Conservation (phyloP, 2,113 vertebrate species). For the Ascaphus truei region DNA sequence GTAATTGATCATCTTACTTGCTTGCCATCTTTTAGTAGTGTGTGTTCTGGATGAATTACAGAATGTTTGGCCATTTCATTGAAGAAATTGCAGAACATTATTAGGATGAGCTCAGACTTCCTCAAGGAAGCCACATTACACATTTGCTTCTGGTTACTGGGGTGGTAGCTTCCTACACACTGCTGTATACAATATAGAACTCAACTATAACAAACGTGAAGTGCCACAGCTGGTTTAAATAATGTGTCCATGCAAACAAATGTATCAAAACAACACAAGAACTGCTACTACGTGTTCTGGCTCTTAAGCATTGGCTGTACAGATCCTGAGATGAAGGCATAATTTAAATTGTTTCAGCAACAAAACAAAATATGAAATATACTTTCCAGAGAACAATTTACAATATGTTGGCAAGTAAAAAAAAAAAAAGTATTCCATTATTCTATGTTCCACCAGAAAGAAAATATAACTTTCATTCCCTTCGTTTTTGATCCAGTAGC, state of each 20-base stretch:
- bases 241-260: not conserved
- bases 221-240: too few species aligned
- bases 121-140: too few species aligned
- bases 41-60: too few species aligned
- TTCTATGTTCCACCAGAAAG: slow-evolving; percentile 4
- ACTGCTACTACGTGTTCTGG: not conserved
- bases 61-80: too few species aligned
- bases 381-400: slow-evolving; percentile 6
- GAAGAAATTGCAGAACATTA: too few species aligned
- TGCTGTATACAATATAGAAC: too few species aligned
- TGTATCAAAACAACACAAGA: not conserved
- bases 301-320: not conserved
- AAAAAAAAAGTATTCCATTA: slow-evolving; percentile 9
- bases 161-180: too few species aligned
- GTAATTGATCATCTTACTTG: too few species aligned
- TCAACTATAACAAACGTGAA: too few species aligned
- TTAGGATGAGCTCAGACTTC: too few species aligned
- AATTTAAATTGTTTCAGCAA: slow-evolving; percentile 1
- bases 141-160: too few species aligned
- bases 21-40: too few species aligned
- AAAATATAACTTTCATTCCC: slow-evolving; percentile 11
- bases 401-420: not conserved
- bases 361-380: slow-evolving; percentile 12
- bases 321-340: not conserved
- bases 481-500: not conserved